Percentiles rank a stretch among this genome's conserved stretches.
phyloP scores from a whole-genome alignment of 2,888 invertebrate genomes.

The Plebejus melissa region DNA sequence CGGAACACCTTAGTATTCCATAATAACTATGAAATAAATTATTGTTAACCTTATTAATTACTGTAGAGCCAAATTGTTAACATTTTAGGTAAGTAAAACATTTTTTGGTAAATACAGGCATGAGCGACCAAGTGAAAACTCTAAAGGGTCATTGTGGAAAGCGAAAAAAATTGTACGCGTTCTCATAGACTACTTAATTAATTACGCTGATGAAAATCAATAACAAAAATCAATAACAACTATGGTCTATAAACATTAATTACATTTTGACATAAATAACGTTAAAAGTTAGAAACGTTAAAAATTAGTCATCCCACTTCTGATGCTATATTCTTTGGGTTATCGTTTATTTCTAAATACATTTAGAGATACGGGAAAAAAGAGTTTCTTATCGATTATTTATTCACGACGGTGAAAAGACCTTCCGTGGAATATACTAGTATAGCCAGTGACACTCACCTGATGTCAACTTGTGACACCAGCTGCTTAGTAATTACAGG shows the following conservation, averaged over 20 bases:
- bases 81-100: neutral
- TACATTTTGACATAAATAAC: neutral
- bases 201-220: neutral
- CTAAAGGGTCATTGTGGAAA: conserved; percentile 7
- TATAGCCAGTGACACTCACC: neutral
- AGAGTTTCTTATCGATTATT: neutral
- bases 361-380: neutral
- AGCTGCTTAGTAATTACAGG: neutral
- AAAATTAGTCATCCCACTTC: neutral
- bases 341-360: neutral
- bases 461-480: neutral
- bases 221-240: neutral
- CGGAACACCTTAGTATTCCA: neutral
- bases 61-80: neutral
- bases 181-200: neutral
- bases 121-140: conserved; percentile 19
- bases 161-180: neutral
- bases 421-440: neutral
- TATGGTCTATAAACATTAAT: neutral
- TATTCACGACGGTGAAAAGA: neutral
- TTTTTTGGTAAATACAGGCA: neutral
- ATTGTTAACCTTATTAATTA: neutral
- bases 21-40: neutral
- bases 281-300: neutral
- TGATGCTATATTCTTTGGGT: neutral